Conservation (phyloP, 2,888 invertebrate genomes). For the Imbricaverruca yamaguchii region DNA sequence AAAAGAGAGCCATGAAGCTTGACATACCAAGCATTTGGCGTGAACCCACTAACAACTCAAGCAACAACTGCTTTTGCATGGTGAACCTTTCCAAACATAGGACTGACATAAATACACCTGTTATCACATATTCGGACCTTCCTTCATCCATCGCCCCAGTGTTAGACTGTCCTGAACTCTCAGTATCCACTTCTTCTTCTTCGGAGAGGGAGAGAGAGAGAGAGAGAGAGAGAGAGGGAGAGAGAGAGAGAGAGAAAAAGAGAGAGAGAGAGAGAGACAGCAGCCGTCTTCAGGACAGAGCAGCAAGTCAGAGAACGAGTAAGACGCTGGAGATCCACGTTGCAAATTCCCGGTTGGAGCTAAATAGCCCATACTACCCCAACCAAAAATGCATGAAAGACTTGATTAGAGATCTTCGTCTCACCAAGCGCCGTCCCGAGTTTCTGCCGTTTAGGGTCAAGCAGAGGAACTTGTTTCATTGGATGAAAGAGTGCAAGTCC, state of each 20-base stretch:
- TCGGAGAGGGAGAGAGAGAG: too few relatives aligned
- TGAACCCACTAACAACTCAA: constrained; percentile 27
- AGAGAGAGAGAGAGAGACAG: constrained; percentile 7
- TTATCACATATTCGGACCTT: constrained; percentile 27
- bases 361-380: not conserved
- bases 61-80: constrained; percentile 27
- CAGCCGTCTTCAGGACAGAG: constrained; percentile 10
- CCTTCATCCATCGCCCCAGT: constrained; percentile 27
- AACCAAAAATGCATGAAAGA: too few relatives aligned
- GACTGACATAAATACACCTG: constrained; percentile 26
- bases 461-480: too few relatives aligned
- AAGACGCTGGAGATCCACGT: not conserved
- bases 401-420: too few relatives aligned
- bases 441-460: too few relatives aligned
- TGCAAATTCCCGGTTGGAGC: too few relatives aligned
- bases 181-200: constrained; percentile 16
- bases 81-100: constrained; percentile 26
- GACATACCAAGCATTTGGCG: constrained; percentile 23
- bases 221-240: too few relatives aligned
- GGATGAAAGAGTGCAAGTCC: too few relatives aligned
- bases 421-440: too few relatives aligned
- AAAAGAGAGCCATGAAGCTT: constrained; percentile 22
- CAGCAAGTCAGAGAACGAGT: not conserved
- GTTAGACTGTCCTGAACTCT: constrained; percentile 22
- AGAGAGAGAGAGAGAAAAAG: too few relatives aligned